These are phyloP conservation scores for Kradibia gibbosae DNA, from an alignment of 1,140 invertebrate genomes.

Conservation along the genomic window DNA sequence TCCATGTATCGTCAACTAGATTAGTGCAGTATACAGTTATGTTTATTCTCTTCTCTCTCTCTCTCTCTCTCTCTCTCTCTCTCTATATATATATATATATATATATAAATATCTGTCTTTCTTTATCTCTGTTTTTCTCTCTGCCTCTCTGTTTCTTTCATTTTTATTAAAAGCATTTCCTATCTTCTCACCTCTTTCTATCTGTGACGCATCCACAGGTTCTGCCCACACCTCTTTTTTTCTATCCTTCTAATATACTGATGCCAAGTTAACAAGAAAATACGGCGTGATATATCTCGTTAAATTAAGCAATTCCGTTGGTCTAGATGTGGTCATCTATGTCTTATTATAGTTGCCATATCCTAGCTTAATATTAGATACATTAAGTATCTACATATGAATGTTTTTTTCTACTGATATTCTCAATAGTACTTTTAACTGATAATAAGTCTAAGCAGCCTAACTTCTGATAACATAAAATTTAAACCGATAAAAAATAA, in stretches of 20 bases:
- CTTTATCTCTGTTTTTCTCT: not conserved
- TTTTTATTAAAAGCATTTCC: no score
- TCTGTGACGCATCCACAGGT: no score
- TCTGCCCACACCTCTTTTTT: no score
- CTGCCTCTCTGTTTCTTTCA: slow-evolving; percentile 26
- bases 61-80: not conserved
- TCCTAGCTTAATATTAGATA: slow-evolving; percentile 41
- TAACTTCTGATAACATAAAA: no score
- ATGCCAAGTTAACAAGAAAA: slow-evolving; percentile 7
- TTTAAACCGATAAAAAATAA: not conserved
- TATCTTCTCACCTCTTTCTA: no score
- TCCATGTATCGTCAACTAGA: slow-evolving; percentile 48
- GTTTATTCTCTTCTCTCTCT: not conserved
- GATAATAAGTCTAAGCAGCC: not conserved
- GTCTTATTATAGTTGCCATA: slow-evolving; percentile 32
- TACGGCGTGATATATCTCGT: slow-evolving; percentile 46
- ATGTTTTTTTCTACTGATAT: not conserved
- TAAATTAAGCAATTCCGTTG: slow-evolving; percentile 45
- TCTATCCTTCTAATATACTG: not conserved
- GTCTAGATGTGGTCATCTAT: not conserved
- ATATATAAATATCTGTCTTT: no score
- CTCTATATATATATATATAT: no score
- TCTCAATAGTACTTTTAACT: not conserved
- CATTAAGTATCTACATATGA: slow-evolving; percentile 42
- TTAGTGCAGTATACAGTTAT: slow-evolving; percentile 1